phyloP scores from a whole-genome alignment of 2,888 invertebrate genomes.

The Chymomyza caudatula region DNA sequence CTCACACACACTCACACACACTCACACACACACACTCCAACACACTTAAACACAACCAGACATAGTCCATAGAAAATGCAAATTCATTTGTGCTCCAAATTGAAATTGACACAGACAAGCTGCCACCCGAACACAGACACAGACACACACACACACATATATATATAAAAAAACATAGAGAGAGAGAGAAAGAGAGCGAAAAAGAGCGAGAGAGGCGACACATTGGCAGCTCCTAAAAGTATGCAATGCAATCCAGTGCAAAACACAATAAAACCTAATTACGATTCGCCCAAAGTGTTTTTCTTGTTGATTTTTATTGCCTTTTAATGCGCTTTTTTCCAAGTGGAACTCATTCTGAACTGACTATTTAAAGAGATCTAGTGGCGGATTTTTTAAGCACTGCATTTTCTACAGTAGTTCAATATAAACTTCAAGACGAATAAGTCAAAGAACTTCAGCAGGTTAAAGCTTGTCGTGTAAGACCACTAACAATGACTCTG shows the following conservation, averaged over 20 bases:
- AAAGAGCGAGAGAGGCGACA: no score
- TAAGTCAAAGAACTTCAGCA: no score
- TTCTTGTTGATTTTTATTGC: neutral
- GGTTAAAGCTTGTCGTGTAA: no score
- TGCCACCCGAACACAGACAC: neutral
- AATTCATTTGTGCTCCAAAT: neutral
- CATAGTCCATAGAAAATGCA: constrained; percentile 6
- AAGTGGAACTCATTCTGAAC: no score
- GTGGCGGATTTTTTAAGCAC: no score
- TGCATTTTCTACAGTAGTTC: no score
- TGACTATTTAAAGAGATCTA: no score
- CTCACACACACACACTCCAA: neutral
- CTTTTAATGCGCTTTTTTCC: neutral
- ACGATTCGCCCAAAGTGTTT: neutral
- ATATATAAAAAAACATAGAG: no score
- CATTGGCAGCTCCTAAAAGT: neutral
- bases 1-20: neutral
- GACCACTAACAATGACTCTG: no score
- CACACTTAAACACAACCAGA: neutral
- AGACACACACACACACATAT: neutral
- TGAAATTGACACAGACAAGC: constrained; percentile 5
- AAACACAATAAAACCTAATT: neutral
- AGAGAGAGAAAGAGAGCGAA: no score
- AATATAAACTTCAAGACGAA: no score
- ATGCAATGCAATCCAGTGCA: neutral